A percentile compares a stretch with the other conserved stretches of the same genome.
These are phyloP conservation scores for Macropus fuliginosus DNA, from an alignment of 2,797 vertebrate species.

Conservation along the genomic window DNA sequence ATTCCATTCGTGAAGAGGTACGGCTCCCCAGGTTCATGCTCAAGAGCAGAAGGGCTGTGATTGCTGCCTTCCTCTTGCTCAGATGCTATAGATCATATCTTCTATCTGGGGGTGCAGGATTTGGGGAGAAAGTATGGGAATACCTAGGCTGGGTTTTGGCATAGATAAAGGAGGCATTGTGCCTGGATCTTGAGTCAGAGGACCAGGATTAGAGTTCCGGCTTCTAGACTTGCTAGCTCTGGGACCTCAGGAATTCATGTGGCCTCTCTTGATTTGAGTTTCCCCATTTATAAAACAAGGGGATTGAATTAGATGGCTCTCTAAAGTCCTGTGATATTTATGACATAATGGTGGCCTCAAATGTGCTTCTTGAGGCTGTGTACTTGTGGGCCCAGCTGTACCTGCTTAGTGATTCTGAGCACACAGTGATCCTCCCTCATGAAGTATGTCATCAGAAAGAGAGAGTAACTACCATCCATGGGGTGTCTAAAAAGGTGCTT, in stretches of 20 bases:
- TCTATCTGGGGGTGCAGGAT: neutral
- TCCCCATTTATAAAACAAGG: neutral
- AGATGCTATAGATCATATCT: neutral
- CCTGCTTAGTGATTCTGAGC: neutral
- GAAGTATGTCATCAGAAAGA: neutral
- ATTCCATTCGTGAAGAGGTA: constrained; percentile 90
- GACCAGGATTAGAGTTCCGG: neutral
- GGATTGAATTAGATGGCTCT: neutral
- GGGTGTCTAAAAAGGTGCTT: neutral
- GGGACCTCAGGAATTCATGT: neutral
- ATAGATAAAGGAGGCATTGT: neutral
- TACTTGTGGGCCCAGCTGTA: neutral
- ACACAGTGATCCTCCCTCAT: neutral
- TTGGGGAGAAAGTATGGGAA: neutral
- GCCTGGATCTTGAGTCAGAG: neutral
- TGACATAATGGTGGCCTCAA: neutral
- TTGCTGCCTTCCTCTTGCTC: neutral
- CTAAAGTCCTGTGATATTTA: neutral
- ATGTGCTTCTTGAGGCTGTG: neutral
- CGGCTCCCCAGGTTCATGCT: fast-evolving
- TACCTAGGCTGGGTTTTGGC: neutral
- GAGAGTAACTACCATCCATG: neutral
- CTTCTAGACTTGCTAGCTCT: neutral
- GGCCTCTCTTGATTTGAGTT: neutral
- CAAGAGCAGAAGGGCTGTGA: neutral